Percentiles rank a stretch among this genome's conserved stretches.
Conservation (phyloP, 2,113 vertebrate species). For the Amphiprion ocellaris region DNA sequence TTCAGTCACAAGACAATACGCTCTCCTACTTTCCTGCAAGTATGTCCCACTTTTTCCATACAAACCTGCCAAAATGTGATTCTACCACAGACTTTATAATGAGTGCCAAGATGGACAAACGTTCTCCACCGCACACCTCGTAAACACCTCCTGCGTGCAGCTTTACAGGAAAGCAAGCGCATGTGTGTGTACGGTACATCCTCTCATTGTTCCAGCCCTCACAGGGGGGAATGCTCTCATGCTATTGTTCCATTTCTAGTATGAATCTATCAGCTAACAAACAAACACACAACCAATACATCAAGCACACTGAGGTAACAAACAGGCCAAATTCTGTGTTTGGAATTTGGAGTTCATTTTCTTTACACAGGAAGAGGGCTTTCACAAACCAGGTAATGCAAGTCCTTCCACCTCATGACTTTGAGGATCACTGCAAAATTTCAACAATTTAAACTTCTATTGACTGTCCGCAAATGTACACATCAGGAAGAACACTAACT, state of each 20-base stretch:
- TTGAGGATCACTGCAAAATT: neutral
- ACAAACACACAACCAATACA: conserved; percentile 49
- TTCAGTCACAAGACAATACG: neutral
- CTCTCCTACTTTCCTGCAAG: neutral
- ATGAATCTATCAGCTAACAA: conserved; percentile 42
- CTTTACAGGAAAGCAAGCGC: conserved; percentile 46
- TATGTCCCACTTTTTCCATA: neutral
- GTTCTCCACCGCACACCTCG: conserved; percentile 33
- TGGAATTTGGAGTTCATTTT: neutral
- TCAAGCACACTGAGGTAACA: conserved; percentile 38
- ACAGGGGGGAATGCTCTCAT: conserved; percentile 55
- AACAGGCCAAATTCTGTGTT: conserved; percentile 2
- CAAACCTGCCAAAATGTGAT: conserved; percentile 3
- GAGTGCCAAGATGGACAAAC: conserved; percentile 12
- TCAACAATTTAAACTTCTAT: neutral
- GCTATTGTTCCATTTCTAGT: conserved; percentile 61
- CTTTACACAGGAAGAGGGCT: neutral
- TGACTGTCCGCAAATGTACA: neutral
- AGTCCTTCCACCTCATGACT: neutral
- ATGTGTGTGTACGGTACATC: conserved; percentile 64
- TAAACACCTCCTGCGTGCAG: conserved; percentile 55
- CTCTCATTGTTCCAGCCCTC: conserved; percentile 79
- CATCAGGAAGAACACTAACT: neutral
- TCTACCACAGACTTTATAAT: neutral
- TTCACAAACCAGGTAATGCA: neutral